Evolutionary conservation across 1,140 invertebrate genomes (phyloP), one percentile per base, ranked within the genome.

Genomic region (Radopholus similis): DNA sequence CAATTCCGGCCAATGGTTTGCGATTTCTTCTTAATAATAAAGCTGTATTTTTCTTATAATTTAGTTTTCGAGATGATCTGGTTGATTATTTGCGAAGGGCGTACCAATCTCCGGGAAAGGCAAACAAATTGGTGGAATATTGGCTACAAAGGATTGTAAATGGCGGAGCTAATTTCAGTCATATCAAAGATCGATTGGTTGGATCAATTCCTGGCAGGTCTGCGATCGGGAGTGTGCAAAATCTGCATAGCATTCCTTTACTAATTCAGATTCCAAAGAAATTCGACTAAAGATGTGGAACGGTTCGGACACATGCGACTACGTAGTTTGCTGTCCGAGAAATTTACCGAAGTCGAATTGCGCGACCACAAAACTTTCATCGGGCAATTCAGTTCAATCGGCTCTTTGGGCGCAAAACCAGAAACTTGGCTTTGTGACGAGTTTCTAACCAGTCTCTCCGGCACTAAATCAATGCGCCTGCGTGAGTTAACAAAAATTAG

Each of bases 391-490:
- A 68, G 66, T 23, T 68, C 66, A 5, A 69, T 68, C 35, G 66
- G 66, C 15, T 68, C 66, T 3, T 49, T 68, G 8, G 66, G 66
- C 0, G 23, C 66, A 26, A 23, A 49, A 28, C 35, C 66, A 18
- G 60, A 68, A 23, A 15, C 66, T 9, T 68, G 66, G 66, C 34
- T 68, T n/a, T 64, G 49, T 38, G 66, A 68, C 30, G 66, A 68
- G 55, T 68, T 68, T 56, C 23, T 68, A 30, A 13, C 67, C 23
- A 68, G 66, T 57, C 65, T 68, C 28, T 35, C 60, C 44, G 66
- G 66, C 2, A 23, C 18, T 35, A 67, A 44, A 6, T 30, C 37
- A 8, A 23, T 68, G 37, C n/a, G 65, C 11, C 21, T 26, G 9
- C 30, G 63, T 64, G 21, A n/a, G 38, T 63, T 21, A 32, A 8